Evolutionary conservation across 2,113 vertebrate species (phyloP).

Genomic region (Vireo altiloquus): DNA sequence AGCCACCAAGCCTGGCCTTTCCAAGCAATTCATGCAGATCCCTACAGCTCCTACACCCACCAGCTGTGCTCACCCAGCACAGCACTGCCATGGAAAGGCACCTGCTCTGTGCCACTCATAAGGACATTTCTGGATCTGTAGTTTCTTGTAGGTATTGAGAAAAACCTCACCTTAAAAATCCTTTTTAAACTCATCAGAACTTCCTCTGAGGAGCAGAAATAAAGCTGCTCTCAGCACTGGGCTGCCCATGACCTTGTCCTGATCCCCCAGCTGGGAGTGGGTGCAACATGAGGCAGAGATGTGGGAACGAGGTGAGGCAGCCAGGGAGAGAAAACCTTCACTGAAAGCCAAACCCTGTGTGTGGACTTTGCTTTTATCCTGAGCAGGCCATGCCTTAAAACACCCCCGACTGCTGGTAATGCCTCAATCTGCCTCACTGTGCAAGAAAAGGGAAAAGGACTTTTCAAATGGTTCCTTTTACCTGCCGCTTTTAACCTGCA

Average conservation of each 20-base stretch:
- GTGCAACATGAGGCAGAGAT: accelerated
- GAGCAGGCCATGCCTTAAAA: not conserved
- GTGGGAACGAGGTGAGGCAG: not conserved
- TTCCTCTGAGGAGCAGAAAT: not conserved
- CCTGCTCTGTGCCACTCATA: accelerated
- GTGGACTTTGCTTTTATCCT: not conserved
- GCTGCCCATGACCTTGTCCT: not conserved
- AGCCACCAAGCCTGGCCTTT: not conserved
- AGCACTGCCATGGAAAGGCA: not conserved
- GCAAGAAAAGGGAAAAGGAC: not conserved
- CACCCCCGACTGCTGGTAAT: not conserved
- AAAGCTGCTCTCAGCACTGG: not conserved
- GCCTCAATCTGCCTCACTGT: not conserved
- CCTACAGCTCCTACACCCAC: not conserved
- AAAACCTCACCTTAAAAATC: not conserved
- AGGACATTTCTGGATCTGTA: not conserved
- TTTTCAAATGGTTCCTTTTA: not conserved
- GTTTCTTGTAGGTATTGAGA: not conserved
- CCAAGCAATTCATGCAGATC: not conserved
- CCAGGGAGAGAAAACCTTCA: not conserved
- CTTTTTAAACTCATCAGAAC: not conserved
- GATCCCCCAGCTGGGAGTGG: accelerated
- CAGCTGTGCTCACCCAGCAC: not conserved
- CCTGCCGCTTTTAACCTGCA: not conserved
- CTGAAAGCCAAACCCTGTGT: not conserved